A percentile compares a stretch with the other conserved stretches of the same genome.
Conservation (phyloP, 2,113 vertebrate genomes). For the Pelusios castaneus region DNA sequence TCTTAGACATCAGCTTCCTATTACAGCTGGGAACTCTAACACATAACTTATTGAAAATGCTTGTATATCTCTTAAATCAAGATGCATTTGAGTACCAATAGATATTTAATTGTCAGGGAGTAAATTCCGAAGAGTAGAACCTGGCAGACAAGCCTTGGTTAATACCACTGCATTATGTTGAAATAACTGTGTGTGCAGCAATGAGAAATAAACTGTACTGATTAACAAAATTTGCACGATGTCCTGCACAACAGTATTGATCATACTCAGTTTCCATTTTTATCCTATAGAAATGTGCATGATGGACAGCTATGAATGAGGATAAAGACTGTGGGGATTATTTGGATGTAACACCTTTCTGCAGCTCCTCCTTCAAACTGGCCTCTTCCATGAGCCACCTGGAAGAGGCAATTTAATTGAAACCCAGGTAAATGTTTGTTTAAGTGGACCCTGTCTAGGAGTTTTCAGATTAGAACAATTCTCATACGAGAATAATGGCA, state of each 20-base stretch:
- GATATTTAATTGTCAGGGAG: not conserved
- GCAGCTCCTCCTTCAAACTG: not conserved
- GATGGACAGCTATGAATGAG: not conserved
- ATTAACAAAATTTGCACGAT: not conserved
- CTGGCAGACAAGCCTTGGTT: not conserved
- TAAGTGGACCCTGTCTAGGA: not conserved
- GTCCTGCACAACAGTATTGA: not conserved
- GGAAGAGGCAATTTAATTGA: no score
- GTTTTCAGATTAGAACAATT: not conserved
- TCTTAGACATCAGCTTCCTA: not conserved
- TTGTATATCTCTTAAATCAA: not conserved
- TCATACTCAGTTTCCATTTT: not conserved
- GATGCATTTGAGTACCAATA: not conserved
- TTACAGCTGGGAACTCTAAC: not conserved
- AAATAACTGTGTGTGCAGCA: not conserved
- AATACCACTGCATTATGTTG: not conserved
- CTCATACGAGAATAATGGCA: not conserved
- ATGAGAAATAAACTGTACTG: no score
- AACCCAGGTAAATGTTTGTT: not conserved
- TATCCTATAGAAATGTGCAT: rapidly evolving
- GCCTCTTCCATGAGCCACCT: not conserved
- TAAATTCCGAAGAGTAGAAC: not conserved
- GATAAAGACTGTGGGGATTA: not conserved
- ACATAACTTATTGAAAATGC: not conserved
- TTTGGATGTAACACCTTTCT: not conserved